A percentile compares a stretch with the other conserved stretches of the same genome.
Evolutionary conservation across 2,797 vertebrate species (phyloP).

Genomic region (Acropternis orthonyx): DNA sequence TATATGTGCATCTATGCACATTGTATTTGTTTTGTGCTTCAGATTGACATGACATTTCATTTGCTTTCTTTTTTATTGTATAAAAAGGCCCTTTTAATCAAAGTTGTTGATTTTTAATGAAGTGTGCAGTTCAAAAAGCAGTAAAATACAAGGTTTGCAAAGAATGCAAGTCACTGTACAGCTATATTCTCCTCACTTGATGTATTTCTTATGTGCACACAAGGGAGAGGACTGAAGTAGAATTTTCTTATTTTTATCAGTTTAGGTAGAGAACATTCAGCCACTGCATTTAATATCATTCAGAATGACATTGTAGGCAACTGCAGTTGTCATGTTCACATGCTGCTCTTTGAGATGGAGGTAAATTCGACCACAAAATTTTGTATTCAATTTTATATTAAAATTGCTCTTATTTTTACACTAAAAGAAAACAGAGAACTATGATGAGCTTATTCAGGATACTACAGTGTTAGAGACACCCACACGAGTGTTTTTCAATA

Average conservation of each 20-base stretch:
- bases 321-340: neutral
- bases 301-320: neutral
- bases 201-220: neutral
- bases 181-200: neutral
- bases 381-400: neutral
- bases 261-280: neutral
- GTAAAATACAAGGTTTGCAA: neutral
- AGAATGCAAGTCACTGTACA: neutral
- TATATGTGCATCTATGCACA: neutral
- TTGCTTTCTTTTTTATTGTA: neutral
- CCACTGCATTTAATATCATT: neutral
- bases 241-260: neutral
- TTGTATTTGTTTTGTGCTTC: neutral
- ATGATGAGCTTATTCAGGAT: neutral
- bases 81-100: slow-evolving; percentile 25
- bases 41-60: neutral
- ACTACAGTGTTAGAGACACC: neutral
- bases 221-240: neutral
- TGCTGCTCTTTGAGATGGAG: neutral
- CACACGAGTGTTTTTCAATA: neutral
- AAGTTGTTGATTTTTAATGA: slow-evolving; percentile 23
- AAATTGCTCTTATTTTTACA: neutral
- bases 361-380: neutral
- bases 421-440: neutral
- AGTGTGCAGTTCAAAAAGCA: neutral